Evolutionary conservation across 1,140 invertebrate species (phyloP), one percentile per base, ranked within the genome.

Genomic region (Bathynomus jamesi): DNA sequence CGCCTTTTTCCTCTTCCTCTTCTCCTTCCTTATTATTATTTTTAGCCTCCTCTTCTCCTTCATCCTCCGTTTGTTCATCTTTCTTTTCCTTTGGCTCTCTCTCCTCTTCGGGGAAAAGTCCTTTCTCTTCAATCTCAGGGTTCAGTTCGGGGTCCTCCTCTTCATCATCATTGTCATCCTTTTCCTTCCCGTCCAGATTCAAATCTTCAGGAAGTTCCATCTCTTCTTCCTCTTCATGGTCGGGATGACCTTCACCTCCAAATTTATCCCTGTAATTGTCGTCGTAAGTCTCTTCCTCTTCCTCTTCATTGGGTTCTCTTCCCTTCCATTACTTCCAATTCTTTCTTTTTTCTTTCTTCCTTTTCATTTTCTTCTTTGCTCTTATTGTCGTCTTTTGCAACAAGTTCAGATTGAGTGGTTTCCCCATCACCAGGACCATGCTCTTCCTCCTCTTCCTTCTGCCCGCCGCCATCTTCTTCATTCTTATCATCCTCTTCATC

Each of bases 381-480:
- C 81, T 32, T 81, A 70, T 17, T 81, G 79, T 71, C 82, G 80
- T 67, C 83, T 80, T 70, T 85, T 21, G 73, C 81, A 28, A 73
- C 78, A 67, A 75, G 77, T 53, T 77, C 71, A 4, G 76, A 73
- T 46, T 75, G 65, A 32, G 67, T 72, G 31, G 71, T 65, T 67
- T 78, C 67, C 32, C 73, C 74, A 65, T 78, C 73, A 31, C 72
- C 78, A 64, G 75, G 28, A 28, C 74, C 78, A 32, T 80, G 69
- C 28, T 80, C 72, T 28, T 86, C 81, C 28, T 82, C 78, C 25
- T 80, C 77, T n/a, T 87, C 84, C 3, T 85, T 81, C 67, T 86
- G 83, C 60, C 88, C 82, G 74, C 85, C 83, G 27, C 88, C 84
- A 75, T 89, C 85, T 67, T 90, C 87, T 3, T 89, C 86, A 27